Conservation (phyloP, 2,113 vertebrate species). For the Tachycineta bicolor region DNA sequence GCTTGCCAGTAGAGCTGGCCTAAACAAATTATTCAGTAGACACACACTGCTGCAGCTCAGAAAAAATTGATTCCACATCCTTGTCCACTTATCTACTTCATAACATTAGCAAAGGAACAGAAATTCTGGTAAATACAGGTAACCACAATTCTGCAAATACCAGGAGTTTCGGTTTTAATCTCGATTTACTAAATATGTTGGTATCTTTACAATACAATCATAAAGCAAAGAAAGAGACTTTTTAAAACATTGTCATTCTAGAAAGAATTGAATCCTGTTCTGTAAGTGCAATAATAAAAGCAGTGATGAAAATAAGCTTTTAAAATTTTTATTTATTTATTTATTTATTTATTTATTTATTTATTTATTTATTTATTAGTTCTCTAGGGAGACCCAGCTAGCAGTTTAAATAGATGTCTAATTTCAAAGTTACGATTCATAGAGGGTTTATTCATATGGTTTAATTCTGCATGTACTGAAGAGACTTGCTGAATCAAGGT, state of each 20-base stretch:
- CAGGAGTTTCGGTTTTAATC: neutral
- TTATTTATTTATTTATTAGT: no score
- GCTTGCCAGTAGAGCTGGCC: neutral
- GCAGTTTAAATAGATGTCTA: neutral
- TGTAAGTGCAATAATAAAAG: neutral
- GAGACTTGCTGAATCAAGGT: neutral
- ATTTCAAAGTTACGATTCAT: neutral
- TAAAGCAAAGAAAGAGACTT: neutral
- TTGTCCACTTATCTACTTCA: neutral
- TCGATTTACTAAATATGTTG: neutral
- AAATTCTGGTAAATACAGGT: neutral
- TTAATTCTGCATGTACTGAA: neutral
- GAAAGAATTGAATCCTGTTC: neutral
- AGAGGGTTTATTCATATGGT: neutral
- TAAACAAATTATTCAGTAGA: constrained; percentile 4
- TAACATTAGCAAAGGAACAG: neutral
- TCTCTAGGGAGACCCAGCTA: neutral
- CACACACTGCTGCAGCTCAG: neutral
- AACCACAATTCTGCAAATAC: neutral
- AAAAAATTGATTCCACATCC: neutral
- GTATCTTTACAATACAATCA: neutral
- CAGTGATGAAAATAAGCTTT: neutral
- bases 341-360: no score
- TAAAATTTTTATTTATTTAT: no score
- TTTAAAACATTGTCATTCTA: neutral